These are phyloP conservation scores for Oreocharis arfaki DNA, from an alignment of 2,113 vertebrate genomes.

Conservation along the genomic window DNA sequence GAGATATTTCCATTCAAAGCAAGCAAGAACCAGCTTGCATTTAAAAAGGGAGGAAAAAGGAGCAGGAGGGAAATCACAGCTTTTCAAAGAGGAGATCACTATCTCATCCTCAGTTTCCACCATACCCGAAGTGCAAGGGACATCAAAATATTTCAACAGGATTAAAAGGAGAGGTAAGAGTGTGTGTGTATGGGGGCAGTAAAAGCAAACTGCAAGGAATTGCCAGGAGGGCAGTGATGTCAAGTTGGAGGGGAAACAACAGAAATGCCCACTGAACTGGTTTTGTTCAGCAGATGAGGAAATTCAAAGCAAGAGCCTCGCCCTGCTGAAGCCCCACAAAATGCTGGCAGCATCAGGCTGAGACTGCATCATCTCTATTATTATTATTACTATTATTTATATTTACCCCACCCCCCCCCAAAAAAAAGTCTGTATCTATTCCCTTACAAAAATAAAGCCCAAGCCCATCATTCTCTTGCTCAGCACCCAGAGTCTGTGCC, in stretches of 20 bases:
- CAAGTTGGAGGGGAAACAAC: background rate
- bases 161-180: background rate
- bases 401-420: background rate
- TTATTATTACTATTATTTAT: background rate
- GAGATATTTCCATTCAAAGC: background rate
- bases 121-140: background rate
- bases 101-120: background rate
- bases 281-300: background rate
- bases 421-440: background rate
- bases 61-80: background rate
- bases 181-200: background rate
- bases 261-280: background rate
- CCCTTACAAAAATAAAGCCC: conserved; percentile 74
- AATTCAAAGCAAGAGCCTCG: background rate
- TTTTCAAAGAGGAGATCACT: background rate
- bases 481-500: background rate
- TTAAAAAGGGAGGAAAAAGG: background rate
- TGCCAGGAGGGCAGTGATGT: background rate
- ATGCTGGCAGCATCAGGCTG: background rate
- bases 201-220: background rate
- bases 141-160: background rate
- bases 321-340: background rate
- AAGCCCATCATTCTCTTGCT: background rate
- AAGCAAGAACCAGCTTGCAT: conserved; percentile 28
- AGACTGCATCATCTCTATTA: background rate